These are phyloP conservation scores for Alces alces DNA, from an alignment of 2,113 vertebrate species.

Conservation along the genomic window DNA sequence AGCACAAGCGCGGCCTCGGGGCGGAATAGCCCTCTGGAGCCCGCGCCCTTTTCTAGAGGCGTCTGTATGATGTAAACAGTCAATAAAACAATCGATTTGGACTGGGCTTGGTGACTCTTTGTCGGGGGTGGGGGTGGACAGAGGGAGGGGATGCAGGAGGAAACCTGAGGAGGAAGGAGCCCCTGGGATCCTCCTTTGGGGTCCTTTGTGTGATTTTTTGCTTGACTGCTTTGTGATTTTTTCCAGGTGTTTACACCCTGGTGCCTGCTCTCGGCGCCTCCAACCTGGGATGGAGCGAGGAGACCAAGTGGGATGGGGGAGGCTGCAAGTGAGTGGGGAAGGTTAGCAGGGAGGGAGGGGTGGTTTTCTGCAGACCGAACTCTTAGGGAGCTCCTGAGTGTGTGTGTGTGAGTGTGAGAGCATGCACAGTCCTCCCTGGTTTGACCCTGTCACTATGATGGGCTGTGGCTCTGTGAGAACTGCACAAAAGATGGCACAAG, in stretches of 20 bases:
- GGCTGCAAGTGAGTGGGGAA: not conserved
- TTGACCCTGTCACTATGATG: not conserved
- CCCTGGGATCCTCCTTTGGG: not conserved
- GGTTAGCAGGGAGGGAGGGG: not conserved
- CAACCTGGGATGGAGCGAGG: not conserved
- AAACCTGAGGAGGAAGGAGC: not conserved
- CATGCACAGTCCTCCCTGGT: not conserved
- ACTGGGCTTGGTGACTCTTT: slow-evolving; percentile 14
- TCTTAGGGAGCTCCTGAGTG: not conserved
- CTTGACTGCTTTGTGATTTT: not conserved
- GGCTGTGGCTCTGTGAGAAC: not conserved
- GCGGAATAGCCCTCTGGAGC: not conserved
- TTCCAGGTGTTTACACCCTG: not conserved
- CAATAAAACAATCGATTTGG: slow-evolving; percentile 77
- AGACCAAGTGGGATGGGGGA: not conserved
- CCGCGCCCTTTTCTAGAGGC: slow-evolving; percentile 54
- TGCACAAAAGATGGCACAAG: not conserved
- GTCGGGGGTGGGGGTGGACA: not conserved
- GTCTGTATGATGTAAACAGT: slow-evolving; percentile 74
- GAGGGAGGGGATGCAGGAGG: not conserved
- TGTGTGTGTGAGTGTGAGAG: not conserved
- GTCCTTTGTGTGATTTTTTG: slow-evolving; percentile 3
- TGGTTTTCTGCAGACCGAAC: not conserved
- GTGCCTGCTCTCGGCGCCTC: not conserved
- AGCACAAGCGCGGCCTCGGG: slow-evolving; percentile 58